These are phyloP conservation scores for Oenanthe oenanthe DNA, from an alignment of 2,113 vertebrate genomes.

Conservation along the genomic window DNA sequence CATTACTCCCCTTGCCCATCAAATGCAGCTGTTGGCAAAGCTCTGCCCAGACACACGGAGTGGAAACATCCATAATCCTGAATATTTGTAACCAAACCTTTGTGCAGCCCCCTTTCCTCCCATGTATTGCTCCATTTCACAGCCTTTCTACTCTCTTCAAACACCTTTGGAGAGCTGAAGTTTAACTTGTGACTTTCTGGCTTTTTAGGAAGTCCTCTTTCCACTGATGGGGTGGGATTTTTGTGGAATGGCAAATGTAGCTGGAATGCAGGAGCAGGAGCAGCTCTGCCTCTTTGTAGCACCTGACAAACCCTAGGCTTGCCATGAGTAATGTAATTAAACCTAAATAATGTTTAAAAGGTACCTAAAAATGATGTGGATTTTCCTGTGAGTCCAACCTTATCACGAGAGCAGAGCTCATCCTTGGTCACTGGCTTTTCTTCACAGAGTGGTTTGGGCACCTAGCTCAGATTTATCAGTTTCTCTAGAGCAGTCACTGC, in stretches of 20 bases:
- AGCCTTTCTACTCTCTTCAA: neutral
- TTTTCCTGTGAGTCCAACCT: neutral
- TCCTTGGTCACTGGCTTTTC: neutral
- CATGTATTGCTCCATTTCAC: neutral
- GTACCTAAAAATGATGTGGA: neutral
- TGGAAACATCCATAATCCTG: neutral
- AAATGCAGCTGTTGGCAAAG: neutral
- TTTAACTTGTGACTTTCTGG: neutral
- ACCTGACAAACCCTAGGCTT: neutral
- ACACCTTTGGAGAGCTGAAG: neutral
- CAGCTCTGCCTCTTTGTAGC: neutral
- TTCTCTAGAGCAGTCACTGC: neutral
- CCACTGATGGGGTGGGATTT: neutral
- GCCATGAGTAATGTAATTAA: neutral
- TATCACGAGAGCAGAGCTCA: rapidly evolving
- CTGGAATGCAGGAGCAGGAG: neutral
- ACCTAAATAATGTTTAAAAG: neutral
- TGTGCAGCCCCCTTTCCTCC: neutral
- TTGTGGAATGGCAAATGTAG: neutral
- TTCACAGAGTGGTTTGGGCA: neutral
- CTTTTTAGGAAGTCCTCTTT: neutral
- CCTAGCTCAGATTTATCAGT: neutral
- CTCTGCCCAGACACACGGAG: neutral
- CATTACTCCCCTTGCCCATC: constrained; percentile 34
- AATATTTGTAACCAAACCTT: neutral